These are phyloP conservation scores for Brachionus paranguensis DNA, from an alignment of 1,140 invertebrate genomes.

Conservation along the genomic window DNA sequence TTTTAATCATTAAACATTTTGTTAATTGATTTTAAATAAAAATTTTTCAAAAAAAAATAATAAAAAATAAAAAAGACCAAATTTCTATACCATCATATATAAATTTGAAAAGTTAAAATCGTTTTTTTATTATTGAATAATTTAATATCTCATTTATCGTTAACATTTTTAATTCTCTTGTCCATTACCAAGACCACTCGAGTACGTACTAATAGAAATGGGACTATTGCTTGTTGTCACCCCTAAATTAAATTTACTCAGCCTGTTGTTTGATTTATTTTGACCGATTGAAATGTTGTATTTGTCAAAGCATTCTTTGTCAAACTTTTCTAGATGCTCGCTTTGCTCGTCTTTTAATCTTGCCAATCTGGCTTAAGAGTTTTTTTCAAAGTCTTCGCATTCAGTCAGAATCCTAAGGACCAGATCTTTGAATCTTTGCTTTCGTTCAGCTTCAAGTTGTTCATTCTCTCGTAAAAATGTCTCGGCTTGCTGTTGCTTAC, in stretches of 20 bases:
- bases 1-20: background rate
- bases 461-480: constrained; percentile 13
- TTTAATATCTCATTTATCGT: background rate
- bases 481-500: background rate
- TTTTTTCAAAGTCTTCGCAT: constrained; percentile 5
- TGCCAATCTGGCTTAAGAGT: background rate
- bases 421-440: constrained; percentile 12
- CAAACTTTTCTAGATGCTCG: background rate
- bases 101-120: background rate
- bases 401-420: background rate
- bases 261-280: background rate
- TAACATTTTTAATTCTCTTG: background rate
- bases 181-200: background rate
- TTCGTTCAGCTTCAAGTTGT: background rate
- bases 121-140: background rate
- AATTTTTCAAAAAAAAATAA: background rate
- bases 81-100: background rate
- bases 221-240: background rate
- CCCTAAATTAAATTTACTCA: background rate
- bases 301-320: constrained; percentile 40
- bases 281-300: constrained; percentile 19
- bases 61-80: background rate
- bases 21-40: background rate
- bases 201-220: background rate
- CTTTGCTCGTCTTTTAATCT: background rate